A percentile compares a stretch with the other conserved stretches of the same genome.
Evolutionary conservation across 2,888 invertebrate genomes (phyloP).

Genomic region (Steinernema carpocapsae): DNA sequence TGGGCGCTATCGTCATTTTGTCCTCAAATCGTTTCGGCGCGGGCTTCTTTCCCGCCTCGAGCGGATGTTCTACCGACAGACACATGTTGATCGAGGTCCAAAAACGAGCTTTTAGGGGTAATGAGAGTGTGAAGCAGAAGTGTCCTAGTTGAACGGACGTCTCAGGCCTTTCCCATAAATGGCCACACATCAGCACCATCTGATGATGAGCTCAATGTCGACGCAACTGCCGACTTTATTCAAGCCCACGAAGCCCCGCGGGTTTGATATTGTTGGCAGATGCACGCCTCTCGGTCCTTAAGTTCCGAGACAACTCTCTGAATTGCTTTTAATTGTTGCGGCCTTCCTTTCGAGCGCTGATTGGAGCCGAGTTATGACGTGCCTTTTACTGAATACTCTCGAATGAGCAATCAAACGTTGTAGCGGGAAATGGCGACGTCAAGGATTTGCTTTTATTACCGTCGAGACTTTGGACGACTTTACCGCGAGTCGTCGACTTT

Average conservation of each 20-base stretch:
- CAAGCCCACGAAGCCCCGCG: neutral
- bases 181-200: slow-evolving; percentile 27
- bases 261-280: neutral
- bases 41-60: neutral
- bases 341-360: neutral
- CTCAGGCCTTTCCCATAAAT: slow-evolving; percentile 23
- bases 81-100: slow-evolving; percentile 16
- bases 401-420: too few species aligned
- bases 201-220: slow-evolving; percentile 20
- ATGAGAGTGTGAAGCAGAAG: slow-evolving; percentile 21
- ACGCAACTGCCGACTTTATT: slow-evolving; percentile 1
- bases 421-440: neutral
- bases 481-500: neutral
- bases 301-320: neutral
- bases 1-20: slow-evolving; percentile 26
- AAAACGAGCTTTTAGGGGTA: neutral
- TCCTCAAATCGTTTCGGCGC: slow-evolving; percentile 19
- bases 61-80: slow-evolving; percentile 1
- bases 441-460: slow-evolving; percentile 22
- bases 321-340: neutral
- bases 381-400: neutral
- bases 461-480: slow-evolving; percentile 1
- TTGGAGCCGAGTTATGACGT: neutral
- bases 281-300: neutral
- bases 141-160: slow-evolving; percentile 5